Evolutionary conservation across 2,797 vertebrate species (phyloP).

Genomic region (Coilia nasus): DNA sequence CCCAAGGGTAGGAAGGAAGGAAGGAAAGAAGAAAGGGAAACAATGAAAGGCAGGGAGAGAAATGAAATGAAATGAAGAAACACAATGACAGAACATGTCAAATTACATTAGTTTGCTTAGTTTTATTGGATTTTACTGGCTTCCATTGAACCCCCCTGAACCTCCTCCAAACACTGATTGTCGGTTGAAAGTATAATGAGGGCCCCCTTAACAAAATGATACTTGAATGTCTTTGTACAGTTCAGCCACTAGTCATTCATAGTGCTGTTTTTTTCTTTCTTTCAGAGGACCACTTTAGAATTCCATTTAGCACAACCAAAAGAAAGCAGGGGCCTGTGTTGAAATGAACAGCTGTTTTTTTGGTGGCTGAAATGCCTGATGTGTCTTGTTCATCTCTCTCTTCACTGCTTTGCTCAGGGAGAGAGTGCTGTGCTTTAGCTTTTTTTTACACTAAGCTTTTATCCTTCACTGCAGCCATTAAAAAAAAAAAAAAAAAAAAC

Average conservation of each 20-base stretch:
- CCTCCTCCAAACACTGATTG: not conserved
- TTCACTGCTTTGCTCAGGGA: not conserved
- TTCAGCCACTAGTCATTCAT: not conserved
- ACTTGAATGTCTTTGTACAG: not conserved
- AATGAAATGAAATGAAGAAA: conserved; percentile 29
- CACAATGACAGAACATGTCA: not conserved
- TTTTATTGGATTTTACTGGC: not conserved
- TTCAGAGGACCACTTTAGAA: not conserved
- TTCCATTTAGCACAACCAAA: not conserved
- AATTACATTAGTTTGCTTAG: not conserved
- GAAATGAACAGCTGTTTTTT: not conserved
- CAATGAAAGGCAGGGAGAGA: conserved; percentile 19
- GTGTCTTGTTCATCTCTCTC: not conserved
- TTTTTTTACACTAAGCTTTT: not conserved
- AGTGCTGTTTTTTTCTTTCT: not conserved
- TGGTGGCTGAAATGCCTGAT: not conserved
- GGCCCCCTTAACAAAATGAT: not conserved
- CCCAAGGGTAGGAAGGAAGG: not conserved
- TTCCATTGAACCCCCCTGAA: not conserved
- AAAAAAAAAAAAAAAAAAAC: not conserved
- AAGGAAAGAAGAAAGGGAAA: not conserved
- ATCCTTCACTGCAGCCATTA: not conserved
- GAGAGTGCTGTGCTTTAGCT: not conserved
- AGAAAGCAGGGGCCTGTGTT: not conserved
- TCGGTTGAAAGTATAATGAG: not conserved